Evolutionary conservation across 2,113 vertebrate genomes (phyloP).

Genomic region (mouse (Mus musculus)): DNA sequence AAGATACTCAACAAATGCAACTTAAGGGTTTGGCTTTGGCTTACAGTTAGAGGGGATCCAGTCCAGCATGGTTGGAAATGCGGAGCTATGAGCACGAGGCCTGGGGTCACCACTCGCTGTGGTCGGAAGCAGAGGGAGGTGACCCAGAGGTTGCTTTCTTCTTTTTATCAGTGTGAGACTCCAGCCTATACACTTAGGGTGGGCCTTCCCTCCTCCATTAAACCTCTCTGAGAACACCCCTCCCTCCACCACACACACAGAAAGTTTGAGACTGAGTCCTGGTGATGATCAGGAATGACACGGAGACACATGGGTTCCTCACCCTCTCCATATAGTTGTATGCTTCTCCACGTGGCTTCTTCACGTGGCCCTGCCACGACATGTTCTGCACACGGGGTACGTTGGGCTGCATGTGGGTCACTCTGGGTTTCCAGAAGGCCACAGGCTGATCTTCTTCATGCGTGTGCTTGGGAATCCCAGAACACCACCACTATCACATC

Average conservation of each 20-base stretch:
- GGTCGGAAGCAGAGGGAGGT: neutral
- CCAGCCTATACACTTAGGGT: too few species aligned
- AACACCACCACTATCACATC: neutral
- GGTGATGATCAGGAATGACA: neutral
- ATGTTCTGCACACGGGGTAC: neutral
- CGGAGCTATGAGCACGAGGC: too few species aligned
- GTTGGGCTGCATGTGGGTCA: neutral
- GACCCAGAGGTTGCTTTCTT: neutral
- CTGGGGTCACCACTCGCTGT: too few species aligned
- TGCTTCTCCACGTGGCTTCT: neutral
- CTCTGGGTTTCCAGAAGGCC: neutral
- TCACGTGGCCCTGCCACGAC: neutral
- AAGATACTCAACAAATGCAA: neutral
- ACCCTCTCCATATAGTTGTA: neutral
- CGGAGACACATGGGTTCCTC: too few species aligned
- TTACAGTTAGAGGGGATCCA: neutral
- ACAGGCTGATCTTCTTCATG: neutral
- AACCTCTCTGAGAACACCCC: neutral
- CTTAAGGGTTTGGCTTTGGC: neutral
- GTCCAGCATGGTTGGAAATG: too few species aligned
- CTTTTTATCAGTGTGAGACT: neutral
- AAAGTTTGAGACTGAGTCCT: neutral
- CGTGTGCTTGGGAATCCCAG: neutral
- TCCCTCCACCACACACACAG: too few species aligned
- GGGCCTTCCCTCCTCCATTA: neutral